These are phyloP conservation scores for Parasteatoda tepidariorum DNA, from an alignment of 1,140 invertebrate genomes.

Conservation along the genomic window DNA sequence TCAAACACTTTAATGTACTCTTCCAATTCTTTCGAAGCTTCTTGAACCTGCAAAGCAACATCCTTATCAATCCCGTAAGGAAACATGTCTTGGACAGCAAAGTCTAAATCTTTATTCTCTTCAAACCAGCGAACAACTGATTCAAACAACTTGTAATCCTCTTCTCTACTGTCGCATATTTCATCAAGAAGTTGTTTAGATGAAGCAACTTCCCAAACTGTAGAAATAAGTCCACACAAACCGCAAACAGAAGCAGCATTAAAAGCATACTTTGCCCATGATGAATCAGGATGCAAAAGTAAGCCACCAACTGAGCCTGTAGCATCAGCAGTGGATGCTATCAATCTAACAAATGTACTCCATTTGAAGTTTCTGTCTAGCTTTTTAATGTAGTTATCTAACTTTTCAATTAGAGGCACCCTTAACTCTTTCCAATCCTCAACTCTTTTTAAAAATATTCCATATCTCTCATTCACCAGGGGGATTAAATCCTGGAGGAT, in stretches of 20 bases:
- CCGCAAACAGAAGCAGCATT: conserved; percentile 2
- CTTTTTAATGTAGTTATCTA: background rate
- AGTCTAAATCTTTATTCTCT: background rate
- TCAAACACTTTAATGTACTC: conserved; percentile 3
- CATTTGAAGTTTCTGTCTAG: conserved; percentile 7
- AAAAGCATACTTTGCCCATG: background rate
- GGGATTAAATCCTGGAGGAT: background rate
- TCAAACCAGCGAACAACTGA: conserved; percentile 6
- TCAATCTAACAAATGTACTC: background rate
- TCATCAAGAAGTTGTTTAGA: conserved; percentile 12
- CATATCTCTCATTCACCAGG: background rate
- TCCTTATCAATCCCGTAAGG: conserved; percentile 3
- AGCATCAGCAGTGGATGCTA: background rate
- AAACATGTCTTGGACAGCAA: background rate
- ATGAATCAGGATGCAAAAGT: background rate
- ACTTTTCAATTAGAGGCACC: background rate
- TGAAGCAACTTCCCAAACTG: background rate
- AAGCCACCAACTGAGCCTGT: background rate
- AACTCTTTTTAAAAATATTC: background rate
- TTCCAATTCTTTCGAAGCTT: background rate
- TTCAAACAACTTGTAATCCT: background rate
- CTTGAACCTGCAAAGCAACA: background rate
- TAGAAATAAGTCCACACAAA: conserved; percentile 7
- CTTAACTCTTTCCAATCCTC: conserved; percentile 3
- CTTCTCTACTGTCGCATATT: background rate